Conservation (phyloP, 2,888 invertebrate species). For the Idaea biselata region DNA sequence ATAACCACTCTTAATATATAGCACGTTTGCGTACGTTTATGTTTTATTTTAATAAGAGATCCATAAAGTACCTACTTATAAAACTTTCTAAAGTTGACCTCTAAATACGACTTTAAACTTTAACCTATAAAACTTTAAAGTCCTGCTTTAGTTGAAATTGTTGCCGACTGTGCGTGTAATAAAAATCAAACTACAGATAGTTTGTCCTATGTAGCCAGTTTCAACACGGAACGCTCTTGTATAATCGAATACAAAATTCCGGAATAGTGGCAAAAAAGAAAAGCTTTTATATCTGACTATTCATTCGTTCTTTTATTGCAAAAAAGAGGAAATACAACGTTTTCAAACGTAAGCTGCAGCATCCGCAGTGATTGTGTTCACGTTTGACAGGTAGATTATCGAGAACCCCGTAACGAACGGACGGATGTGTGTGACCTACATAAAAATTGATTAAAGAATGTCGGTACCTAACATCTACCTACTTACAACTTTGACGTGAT, state of each 20-base stretch:
- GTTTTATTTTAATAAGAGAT: too few species aligned
- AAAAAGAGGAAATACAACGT: conserved; percentile 13
- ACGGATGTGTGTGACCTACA: conserved; percentile 22
- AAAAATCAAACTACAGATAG: conserved; percentile 1
- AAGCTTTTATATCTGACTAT: not conserved
- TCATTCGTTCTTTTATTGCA: not conserved
- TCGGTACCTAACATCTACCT: not conserved
- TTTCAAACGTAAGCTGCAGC: conserved; percentile 37
- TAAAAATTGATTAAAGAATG: conserved; percentile 1
- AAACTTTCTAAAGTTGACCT: too few species aligned
- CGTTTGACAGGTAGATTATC: conserved; percentile 68
- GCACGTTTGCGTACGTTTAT: too few species aligned
- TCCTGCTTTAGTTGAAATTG: too few species aligned
- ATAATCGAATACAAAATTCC: not conserved
- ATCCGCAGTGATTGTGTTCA: conserved; percentile 49
- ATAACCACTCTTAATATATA: too few species aligned
- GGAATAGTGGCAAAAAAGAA: conserved; percentile 1
- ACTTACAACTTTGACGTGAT: not conserved
- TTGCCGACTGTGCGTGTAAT: not conserved
- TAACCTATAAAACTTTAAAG: too few species aligned
- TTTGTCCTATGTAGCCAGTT: not conserved
- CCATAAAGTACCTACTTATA: too few species aligned
- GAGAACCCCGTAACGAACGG: conserved; percentile 52
- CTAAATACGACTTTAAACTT: too few species aligned
- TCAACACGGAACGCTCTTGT: not conserved